Evolutionary conservation across 2,797 vertebrate genomes (phyloP), one percentile per base, ranked within the genome.

Genomic region (Trematocara caparti): DNA sequence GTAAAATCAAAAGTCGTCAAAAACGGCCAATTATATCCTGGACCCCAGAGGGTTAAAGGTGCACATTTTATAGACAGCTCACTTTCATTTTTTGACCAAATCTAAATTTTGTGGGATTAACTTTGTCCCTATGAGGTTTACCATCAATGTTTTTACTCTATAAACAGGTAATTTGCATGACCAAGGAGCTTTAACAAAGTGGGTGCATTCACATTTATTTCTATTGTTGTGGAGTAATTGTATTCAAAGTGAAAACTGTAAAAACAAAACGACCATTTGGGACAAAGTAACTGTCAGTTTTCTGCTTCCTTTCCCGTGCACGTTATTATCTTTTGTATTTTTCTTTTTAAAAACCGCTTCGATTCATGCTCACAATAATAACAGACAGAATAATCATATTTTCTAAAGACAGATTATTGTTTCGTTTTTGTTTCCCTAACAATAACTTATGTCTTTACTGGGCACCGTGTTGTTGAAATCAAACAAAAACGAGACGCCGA

Each of bases 341-440:
- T 71, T 69, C 24, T 45, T 47, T 21, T 79, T 55, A 30, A 14
- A 83, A 86, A 17, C 57, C 10, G 12, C 19, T 82, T 75, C 11
- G 79, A 55, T 76, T 79, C 74, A 4, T 4, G 1, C 66, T 75
- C 47, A 12, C 62, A 55, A 51, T 83, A 78, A 66, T 15, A 79
- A 74, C 40, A 69, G 75, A 79, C 15, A n/a, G 47, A 66, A 45
- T 76, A 87, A 82, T 80, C 17, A 15, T 4, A 81, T 84, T 79
- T 78, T 78, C 48, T 76, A 30, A 79, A 85, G 77, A 78, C 50
- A 59, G 76, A 85, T 89, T 82, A 76, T 74, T 32, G 30, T 12
- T 66, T 83, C 77, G 66, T 79, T 76, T 74, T 76, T 38, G 24
- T 47, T 8, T 30, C 40, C 40, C 45, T 30, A 51, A 76, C 36